A percentile compares a stretch with the other conserved stretches of the same genome.
Conservation (phyloP, 2,888 invertebrate species). For the Coronaproctus castanopsis region DNA sequence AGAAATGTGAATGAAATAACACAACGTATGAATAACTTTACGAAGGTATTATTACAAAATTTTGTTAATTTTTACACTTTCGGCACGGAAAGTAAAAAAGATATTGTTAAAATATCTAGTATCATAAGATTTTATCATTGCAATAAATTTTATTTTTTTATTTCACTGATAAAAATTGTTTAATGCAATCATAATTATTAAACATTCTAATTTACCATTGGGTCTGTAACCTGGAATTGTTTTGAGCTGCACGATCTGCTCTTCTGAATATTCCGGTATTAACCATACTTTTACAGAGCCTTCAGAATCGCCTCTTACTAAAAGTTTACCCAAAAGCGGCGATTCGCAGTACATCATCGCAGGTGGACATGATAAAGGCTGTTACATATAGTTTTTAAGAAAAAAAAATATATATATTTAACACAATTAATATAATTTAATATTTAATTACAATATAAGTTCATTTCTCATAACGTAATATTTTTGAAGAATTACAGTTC, state of each 20-base stretch:
- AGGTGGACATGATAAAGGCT: conserved; percentile 64
- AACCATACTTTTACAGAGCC: conserved; percentile 78
- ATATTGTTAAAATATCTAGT: no score
- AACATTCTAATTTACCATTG: no score
- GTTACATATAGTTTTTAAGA: conserved; percentile 25
- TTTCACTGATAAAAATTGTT: no score
- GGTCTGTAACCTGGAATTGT: conserved; percentile 34
- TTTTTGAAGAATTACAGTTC: not conserved
- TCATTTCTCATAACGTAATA: not conserved
- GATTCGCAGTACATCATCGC: conserved; percentile 55
- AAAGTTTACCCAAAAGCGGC: conserved; percentile 41
- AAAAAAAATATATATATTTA: not conserved
- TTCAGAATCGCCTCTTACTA: conserved; percentile 76
- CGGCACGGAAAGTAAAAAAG: no score
- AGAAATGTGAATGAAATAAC: no score
- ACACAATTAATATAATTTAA: not conserved
- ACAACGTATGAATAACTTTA: no score
- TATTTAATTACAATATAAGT: not conserved
- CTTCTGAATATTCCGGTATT: conserved; percentile 58
- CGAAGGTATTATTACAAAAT: no score
- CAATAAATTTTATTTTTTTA: no score
- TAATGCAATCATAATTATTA: no score
- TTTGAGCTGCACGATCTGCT: conserved; percentile 37
- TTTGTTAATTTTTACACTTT: no score
- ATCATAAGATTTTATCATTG: no score